phyloP scores from a whole-genome alignment of 2,888 invertebrate genomes.

The Iphiclides podalirius region DNA sequence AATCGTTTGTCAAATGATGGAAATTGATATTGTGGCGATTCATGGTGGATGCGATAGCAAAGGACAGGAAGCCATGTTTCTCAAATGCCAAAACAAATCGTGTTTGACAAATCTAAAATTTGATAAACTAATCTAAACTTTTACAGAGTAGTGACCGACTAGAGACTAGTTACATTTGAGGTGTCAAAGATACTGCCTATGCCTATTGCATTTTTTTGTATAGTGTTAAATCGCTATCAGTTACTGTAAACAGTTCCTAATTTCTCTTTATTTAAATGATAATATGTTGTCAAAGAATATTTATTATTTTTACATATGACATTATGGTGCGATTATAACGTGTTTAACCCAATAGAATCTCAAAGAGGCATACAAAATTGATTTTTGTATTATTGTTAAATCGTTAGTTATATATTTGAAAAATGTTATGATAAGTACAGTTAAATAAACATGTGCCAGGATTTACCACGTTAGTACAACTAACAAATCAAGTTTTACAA shows the following conservation, averaged over 20 bases:
- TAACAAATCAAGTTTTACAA: no score
- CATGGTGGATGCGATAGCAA: no score
- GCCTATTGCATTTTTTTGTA: slow-evolving; percentile 21
- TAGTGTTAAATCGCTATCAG: slow-evolving; percentile 13
- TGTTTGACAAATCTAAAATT: not conserved
- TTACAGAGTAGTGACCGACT: no score
- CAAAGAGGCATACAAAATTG: not conserved
- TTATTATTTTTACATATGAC: not conserved
- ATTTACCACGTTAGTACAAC: no score
- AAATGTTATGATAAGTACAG: not conserved
- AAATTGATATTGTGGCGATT: no score
- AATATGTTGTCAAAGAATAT: slow-evolving; percentile 9
- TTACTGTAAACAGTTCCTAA: slow-evolving; percentile 34
- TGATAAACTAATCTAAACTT: not conserved
- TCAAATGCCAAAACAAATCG: not conserved
- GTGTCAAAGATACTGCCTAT: slow-evolving; percentile 11
- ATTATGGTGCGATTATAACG: slow-evolving; percentile 1
- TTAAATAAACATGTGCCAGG: no score
- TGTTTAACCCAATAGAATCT: slow-evolving; percentile 10
- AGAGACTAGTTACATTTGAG: not conserved
- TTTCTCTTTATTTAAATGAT: slow-evolving; percentile 20
- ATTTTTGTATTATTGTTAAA: not conserved
- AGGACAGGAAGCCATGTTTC: no score
- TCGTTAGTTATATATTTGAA: not conserved
- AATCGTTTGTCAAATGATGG: not conserved